phyloP scores from a whole-genome alignment of 2,797 vertebrate genomes.

The Coregonus ussuriensis region DNA sequence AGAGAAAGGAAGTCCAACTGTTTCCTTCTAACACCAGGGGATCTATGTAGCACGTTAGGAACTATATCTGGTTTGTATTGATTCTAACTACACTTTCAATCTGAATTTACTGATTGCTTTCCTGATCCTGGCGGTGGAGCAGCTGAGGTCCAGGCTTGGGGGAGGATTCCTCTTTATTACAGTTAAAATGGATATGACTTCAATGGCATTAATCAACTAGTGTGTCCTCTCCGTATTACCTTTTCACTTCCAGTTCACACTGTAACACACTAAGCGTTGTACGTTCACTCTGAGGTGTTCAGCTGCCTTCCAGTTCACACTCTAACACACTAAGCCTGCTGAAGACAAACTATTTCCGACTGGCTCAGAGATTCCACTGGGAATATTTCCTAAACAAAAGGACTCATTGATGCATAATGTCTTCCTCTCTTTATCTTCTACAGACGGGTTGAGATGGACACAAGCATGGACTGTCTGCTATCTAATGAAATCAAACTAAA shows the following conservation, averaged over 20 bases:
- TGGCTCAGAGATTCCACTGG: slow-evolving; percentile 34
- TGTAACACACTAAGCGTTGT: no score
- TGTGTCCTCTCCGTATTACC: neutral
- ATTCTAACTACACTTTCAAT: slow-evolving; percentile 58
- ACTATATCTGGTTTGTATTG: slow-evolving; percentile 64
- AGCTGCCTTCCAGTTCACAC: no score
- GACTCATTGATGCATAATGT: slow-evolving; percentile 16
- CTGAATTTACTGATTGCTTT: slow-evolving; percentile 57
- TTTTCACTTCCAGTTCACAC: neutral
- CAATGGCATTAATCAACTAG: slow-evolving; percentile 25
- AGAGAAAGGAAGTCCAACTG: slow-evolving; percentile 54
- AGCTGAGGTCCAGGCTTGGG: slow-evolving; percentile 16
- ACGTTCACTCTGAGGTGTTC: no score
- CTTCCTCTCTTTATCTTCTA: neutral
- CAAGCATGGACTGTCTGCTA: neutral
- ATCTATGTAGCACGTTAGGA: slow-evolving; percentile 54
- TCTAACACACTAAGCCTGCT: neutral
- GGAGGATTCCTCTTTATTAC: slow-evolving; percentile 38
- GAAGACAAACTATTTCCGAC: slow-evolving; percentile 34
- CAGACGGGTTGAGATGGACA: neutral
- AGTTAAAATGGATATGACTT: slow-evolving; percentile 23
- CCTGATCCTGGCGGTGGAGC: slow-evolving; percentile 24
- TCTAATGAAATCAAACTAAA: slow-evolving; percentile 19
- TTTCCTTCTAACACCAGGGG: slow-evolving; percentile 49
- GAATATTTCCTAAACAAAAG: slow-evolving; percentile 37